Evolutionary conservation across 2,888 invertebrate species (phyloP), one percentile per base, ranked within the genome.

Genomic region (Drosophila planitibia): DNA sequence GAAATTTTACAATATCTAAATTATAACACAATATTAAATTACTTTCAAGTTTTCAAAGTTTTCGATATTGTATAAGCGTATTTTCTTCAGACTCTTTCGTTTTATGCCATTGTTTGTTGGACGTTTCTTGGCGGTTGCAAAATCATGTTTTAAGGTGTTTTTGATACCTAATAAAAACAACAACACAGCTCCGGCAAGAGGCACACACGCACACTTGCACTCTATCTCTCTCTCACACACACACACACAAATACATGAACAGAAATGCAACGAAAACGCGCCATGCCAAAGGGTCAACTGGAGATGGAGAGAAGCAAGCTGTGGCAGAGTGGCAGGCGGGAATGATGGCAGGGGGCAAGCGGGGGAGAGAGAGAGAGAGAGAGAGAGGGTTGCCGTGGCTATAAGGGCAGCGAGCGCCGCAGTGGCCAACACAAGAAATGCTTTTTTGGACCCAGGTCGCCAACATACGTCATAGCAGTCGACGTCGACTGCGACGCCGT

Each of bases 101-200:
- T 66, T 62, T 53, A 59, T 63, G 62, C 83, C 85, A 86, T 73
- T 90, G 85, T 85, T 60, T 79, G 51, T 52, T 74, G 74, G 41
- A 14, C 64, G 70, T 70, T 69, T 61, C 85, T 73, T 76, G 76
- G 85, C 88, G 84, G 91, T 88, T 87, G 88, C 88, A 87, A 91
- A 90, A 91, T 88, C 90, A 90, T 91, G 89, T 89, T 89, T 91
- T 87, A 79, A 89, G 88, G 88, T 88, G 91, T 88, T 88, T 88
- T 90, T 90, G 88, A 88, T 88, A 90, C 88, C 88, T 88, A 90
- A 90, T 90, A 88, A 88, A 88, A 89, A 88, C 89, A 86, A 86
- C 85, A 86, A 90, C 90, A 76, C 88, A 65, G 54, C 55, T 55
- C 51, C 32, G 72, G 65, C 65, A 76, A 64, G 71, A 55, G 41